A percentile compares a stretch with the other conserved stretches of the same genome.
Conservation (phyloP, 92 coral and sea anemone species). For the Micromussa lordhowensis region DNA sequence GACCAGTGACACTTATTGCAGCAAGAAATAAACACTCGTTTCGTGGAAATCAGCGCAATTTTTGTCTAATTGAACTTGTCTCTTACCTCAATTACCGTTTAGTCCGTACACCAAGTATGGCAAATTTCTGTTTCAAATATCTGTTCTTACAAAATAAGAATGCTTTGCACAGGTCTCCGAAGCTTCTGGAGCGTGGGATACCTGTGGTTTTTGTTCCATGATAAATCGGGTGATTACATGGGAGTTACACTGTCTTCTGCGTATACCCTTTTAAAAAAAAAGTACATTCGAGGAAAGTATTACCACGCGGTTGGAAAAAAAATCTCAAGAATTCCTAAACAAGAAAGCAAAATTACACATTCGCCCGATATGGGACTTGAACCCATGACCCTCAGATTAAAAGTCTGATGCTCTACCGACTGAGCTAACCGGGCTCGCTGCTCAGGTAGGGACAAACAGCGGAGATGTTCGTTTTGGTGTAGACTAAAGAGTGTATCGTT, state of each 20-base stretch:
- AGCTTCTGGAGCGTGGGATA: too few relatives aligned
- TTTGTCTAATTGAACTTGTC: neutral
- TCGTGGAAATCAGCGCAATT: neutral
- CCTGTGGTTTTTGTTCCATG: too few relatives aligned
- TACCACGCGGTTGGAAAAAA: neutral
- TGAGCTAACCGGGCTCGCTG: constrained; percentile 80
- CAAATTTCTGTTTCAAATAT: too few relatives aligned
- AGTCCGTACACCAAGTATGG: neutral
- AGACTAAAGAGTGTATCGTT: too few relatives aligned
- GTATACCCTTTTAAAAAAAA: too few relatives aligned
- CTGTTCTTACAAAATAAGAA: too few relatives aligned
- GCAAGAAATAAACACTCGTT: neutral
- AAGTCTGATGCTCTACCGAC: constrained; percentile 98
- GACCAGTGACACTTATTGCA: neutral
- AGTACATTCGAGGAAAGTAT: too few relatives aligned
- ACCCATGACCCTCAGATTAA: constrained; percentile 97
- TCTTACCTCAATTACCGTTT: neutral
- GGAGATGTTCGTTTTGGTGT: too few relatives aligned
- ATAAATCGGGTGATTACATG: too few relatives aligned
- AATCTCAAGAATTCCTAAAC: neutral
- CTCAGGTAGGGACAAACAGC: neutral
- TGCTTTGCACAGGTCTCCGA: too few relatives aligned
- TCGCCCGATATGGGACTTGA: constrained; percentile 38
- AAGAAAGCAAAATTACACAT: neutral
- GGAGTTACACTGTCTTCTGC: too few relatives aligned